Evolutionary conservation across 2,888 invertebrate genomes (phyloP).

Genomic region (Chrysolina oricalcia): DNA sequence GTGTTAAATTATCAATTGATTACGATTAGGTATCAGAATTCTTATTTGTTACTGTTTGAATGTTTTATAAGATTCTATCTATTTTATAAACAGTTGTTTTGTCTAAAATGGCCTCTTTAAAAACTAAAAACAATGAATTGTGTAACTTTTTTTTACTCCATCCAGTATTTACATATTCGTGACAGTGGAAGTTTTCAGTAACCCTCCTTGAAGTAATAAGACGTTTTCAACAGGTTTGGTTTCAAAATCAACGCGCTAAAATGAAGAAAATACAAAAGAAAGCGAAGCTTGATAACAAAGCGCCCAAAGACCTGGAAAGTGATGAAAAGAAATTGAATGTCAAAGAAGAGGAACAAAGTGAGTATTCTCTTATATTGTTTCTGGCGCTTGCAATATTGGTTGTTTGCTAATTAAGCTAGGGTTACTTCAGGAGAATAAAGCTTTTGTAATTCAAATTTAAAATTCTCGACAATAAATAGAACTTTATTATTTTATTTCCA

Average conservation of each 20-base stretch:
- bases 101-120: no score
- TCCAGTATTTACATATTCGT: neutral
- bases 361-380: slow-evolving; percentile 61
- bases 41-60: no score
- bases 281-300: slow-evolving; percentile 75
- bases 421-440: slow-evolving; percentile 10
- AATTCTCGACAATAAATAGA: no score
- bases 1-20: no score
- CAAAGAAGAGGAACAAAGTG: slow-evolving; percentile 76
- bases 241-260: slow-evolving; percentile 79
- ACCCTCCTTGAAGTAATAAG: slow-evolving; percentile 49
- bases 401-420: slow-evolving; percentile 32
- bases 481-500: no score
- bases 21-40: no score
- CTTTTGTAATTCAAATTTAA: no score
- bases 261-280: slow-evolving; percentile 81
- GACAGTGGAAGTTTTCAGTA: neutral
- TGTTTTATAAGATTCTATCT: no score
- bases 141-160: no score
- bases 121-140: no score
- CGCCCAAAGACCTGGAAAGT: slow-evolving; percentile 71
- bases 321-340: slow-evolving; percentile 75
- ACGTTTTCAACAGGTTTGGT: slow-evolving; percentile 74
- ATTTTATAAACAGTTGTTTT: no score
- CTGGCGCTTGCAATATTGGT: neutral